Evolutionary conservation across 1,140 invertebrate genomes (phyloP), one percentile per base, ranked within the genome.

Genomic region (Heliconius hewitsoni): DNA sequence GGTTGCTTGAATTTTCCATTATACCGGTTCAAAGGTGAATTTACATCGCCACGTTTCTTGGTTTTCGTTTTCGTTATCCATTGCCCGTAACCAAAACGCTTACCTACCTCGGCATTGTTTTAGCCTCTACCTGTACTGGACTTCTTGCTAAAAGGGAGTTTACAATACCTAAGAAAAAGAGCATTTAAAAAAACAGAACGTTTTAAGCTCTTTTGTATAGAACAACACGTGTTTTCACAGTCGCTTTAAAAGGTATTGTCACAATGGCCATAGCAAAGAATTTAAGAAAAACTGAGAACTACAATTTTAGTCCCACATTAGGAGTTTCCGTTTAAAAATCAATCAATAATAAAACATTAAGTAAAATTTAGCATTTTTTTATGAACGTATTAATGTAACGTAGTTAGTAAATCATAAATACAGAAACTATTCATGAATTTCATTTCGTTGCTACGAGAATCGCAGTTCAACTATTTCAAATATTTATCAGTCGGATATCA

Each of bases 1-100:
- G 89, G 90, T 91, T 91, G 86, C 84, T 85, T 82, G 87, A 93
- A 93, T 88, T 93, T 93, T 89, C 89, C 87, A 91, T 91, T 90
- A 91, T 87, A 89, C 85, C 87, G 84, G 84, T 87, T 89, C 86
- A 86, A 88, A 87, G 84, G 82, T 86, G 85, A 87, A 91, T 91
- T 88, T 87, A 87, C 86, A 85, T 89, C 86, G 83, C 83, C 86
- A 82, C 76, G 82, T 82, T 82, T 74, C 81, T 79, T 82, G 76
- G 78, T 83, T 81, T 77, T 81, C 76, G 30, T 66, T 81, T 77
- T 77, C 42, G 66, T 66, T 39, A 81, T 77, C 70, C 76, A 77
- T 73, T 77, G 60, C 37, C 76, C 30, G 39, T 16, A 60, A 60
- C 74, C 71, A 76, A 77, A 80, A 80, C 71, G 71, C 70, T 76